Evolutionary conservation across 1,140 invertebrate genomes (phyloP), one percentile per base, ranked within the genome.

Genomic region (Bombus superbus): DNA sequence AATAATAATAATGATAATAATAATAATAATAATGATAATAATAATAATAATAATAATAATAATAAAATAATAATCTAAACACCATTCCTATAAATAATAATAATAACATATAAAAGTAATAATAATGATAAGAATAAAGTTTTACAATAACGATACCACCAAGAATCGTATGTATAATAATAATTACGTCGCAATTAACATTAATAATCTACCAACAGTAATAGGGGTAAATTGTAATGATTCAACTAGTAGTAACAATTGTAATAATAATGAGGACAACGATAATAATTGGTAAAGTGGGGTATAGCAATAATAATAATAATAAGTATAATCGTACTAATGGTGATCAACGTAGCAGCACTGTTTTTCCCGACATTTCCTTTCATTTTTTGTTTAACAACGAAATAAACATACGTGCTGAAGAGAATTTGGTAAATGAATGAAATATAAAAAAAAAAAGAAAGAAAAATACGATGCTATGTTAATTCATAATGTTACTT

Each of bases 401-500:
- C 66, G 78, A 87, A 85, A 76, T 86, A 79, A 85, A 89, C 81
- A 66, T 69, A 86, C 47, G 83, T 91, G 85, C 89, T 86, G 44
- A 83, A 53, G 69, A 89, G 76, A 68, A 78, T 89, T 28, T 44
- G 53, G 32, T 44, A 78, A 88, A 66, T 8, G 76, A 69, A 86
- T 89, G 88, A 91, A 83, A 81, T 80, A 79, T 88, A 89, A 72
- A 80, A 91, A 28, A 47, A n/a, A n/a, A 28, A 62, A 62, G 10
- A 62, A 62, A 62, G 4, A 62, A 62, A 28, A 62, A 62, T 62
- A 81, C 25, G 84, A 53, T 79, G 68, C 82, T 68, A 85, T 86
- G 89, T 87, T 87, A 87, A 88, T 86, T 79, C 66, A 83, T 91
- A 90, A 91, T 72, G 76, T 88, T 90, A 91, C 81, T 91, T 91